phyloP scores from a whole-genome alignment of 2,113 vertebrate species.

The Dipodomys spectabilis region DNA sequence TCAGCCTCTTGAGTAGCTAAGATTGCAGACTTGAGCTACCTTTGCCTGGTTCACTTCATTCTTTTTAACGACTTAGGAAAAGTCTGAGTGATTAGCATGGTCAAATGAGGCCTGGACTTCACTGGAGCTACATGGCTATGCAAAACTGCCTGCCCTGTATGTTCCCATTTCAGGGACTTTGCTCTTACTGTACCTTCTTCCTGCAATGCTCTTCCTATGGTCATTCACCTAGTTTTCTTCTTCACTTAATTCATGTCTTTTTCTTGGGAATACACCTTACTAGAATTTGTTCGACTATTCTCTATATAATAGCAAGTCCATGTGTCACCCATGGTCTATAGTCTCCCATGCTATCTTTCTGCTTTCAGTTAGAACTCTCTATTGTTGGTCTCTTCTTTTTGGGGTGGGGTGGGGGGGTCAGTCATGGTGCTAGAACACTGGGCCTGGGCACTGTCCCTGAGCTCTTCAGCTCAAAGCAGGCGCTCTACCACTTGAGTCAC shows the following conservation, averaged over 20 bases:
- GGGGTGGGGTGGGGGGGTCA: too few relatives aligned
- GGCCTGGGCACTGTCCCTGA: too few relatives aligned
- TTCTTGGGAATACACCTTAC: not conserved
- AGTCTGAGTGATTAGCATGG: not conserved
- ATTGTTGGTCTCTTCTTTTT: not conserved
- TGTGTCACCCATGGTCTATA: not conserved
- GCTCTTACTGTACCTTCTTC: not conserved
- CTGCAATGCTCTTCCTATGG: not conserved
- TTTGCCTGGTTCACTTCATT: too few relatives aligned
- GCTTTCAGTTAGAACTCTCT: not conserved
- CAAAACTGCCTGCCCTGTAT: not conserved
- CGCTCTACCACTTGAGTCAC: too few relatives aligned
- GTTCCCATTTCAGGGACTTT: not conserved
- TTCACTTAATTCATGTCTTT: not conserved
- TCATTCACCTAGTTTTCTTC: not conserved
- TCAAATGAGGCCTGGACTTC: not conserved
- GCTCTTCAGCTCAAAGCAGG: too few relatives aligned
- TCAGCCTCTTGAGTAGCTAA: too few relatives aligned
- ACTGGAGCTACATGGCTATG: rapidly evolving
- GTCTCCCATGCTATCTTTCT: not conserved
- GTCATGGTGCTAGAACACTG: too few relatives aligned
- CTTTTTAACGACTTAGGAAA: not conserved
- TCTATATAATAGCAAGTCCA: not conserved
- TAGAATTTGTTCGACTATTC: not conserved
- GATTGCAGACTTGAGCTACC: too few relatives aligned